Percentiles rank a stretch among this genome's conserved stretches.
Evolutionary conservation across 37 sponge, comb jelly and placozoan species (phyloP).

Genomic region (Ianthella basta): DNA sequence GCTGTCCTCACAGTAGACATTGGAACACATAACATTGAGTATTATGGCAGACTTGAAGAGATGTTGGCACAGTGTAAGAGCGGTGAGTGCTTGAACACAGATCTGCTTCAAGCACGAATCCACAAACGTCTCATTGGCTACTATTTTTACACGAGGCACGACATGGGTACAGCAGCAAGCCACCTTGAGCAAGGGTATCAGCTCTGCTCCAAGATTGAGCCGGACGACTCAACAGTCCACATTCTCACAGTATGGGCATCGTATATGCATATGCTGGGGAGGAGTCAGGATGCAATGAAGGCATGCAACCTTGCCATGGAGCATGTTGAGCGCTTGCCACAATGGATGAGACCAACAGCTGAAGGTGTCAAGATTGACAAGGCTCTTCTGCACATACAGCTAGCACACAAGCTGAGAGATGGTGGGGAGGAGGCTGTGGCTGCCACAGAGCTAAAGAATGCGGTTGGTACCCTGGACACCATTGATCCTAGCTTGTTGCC

Average conservation of each 20-base stretch:
- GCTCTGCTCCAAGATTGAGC: background rate
- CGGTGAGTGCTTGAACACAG: background rate
- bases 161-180: background rate
- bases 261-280: slow-evolving; percentile 8
- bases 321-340: slow-evolving; percentile 5
- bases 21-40: background rate
- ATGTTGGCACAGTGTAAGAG: background rate
- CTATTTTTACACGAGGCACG: background rate
- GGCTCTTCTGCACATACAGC: background rate
- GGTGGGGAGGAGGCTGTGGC: background rate
- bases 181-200: slow-evolving; percentile 5
- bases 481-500: background rate
- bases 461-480: background rate
- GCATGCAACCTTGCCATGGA: background rate
- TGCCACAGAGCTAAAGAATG: background rate
- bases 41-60: background rate
- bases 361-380: slow-evolving; percentile 26
- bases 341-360: slow-evolving; percentile 10
- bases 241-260: background rate
- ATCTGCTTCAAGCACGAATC: slow-evolving; percentile 8
- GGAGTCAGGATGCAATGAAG: background rate
- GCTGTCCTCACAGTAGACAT: background rate
- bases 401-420: background rate
- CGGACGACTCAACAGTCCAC: background rate
- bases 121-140: slow-evolving; percentile 12